phyloP scores from a whole-genome alignment of 2,888 invertebrate genomes.

The Caenorhabditis afra region DNA sequence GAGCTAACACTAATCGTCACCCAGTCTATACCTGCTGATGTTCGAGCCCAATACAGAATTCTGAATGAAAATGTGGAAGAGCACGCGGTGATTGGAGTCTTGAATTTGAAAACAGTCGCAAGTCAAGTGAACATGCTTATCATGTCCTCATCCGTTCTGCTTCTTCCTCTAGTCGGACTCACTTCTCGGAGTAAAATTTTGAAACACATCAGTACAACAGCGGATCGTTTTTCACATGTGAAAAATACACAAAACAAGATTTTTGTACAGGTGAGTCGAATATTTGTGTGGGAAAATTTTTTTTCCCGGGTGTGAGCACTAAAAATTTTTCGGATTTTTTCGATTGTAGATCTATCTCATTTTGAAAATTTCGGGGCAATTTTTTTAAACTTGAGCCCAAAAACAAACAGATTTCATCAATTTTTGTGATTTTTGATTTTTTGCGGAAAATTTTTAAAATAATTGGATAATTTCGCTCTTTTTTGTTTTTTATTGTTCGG shows the following conservation, averaged over 20 bases:
- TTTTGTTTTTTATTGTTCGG: too few species aligned
- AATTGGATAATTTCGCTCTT: too few species aligned
- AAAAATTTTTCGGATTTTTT: too few species aligned
- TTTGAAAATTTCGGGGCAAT: too few species aligned
- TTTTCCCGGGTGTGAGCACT: too few species aligned
- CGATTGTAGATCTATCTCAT: too few species aligned
- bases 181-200: slow-evolving; percentile 8
- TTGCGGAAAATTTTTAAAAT: too few species aligned
- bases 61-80: slow-evolving; percentile 15
- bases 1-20: slow-evolving; percentile 16
- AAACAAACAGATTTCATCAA: too few species aligned
- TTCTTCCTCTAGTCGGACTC: slow-evolving; percentile 17
- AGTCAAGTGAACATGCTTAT: slow-evolving; percentile 6
- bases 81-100: slow-evolving; percentile 20
- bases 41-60: slow-evolving; percentile 3
- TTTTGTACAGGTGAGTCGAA: slow-evolving; percentile 13
- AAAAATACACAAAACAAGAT: slow-evolving; percentile 19
- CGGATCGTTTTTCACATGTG: not conserved
- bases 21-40: slow-evolving; percentile 15
- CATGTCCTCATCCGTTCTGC: slow-evolving; percentile 17
- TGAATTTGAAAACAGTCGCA: slow-evolving; percentile 6
- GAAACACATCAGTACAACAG: slow-evolving; percentile 5
- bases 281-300: too few species aligned
- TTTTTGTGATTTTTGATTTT: too few species aligned
- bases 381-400: too few species aligned